Evolutionary conservation across 2,888 invertebrate genomes (phyloP), one percentile per base, ranked within the genome.

Genomic region (Zaprionus obscuricornis): DNA sequence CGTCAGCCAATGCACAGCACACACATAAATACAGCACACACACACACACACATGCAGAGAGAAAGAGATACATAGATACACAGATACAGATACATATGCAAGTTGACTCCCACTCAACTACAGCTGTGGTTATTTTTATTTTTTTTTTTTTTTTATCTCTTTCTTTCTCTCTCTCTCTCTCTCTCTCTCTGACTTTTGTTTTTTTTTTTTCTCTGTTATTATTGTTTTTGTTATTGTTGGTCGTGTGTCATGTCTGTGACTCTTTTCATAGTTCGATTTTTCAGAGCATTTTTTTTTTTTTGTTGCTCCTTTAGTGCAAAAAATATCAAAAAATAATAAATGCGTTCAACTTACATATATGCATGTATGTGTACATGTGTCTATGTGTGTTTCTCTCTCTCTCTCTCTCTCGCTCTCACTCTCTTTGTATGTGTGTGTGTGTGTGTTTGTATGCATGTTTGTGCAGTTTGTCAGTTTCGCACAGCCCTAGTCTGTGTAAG

Each of bases 281-380:
- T 8, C 22, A 4, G 7, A 22, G 18, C 17, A 16, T 37, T 65
- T 51, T 58, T 40, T 18, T 22, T 34, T 46, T 52, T 47, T 56
- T 20, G 3, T 14, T 3, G 6, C 13, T 31, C 4, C 31, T 22
- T 7, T 22, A 22, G 7, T 22, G 22, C 22, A 64, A 78, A 66
- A 81, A 81, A 76, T 72, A 68, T 65, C 51, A 46, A 76, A 66
- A 72, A 79, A 79, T 71, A 74, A 69, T 64, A 82, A 76, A 82
- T 74, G 64, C 69, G 52, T 49, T 24, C 11, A n/a, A n/a, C n/a
- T n/a, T n/a, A n/a, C n/a, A n/a, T n/a, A n/a, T n/a, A n/a, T n/a
- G n/a, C n/a, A n/a, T n/a, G n/a, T n/a, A n/a, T n/a, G n/a, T n/a
- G n/a, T n/a, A n/a, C n/a, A 33, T n/a, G 17, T 22, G n/a, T 5